Base-by-base conservation (phyloP, 1,140 invertebrate genomes). In the Heliconius melpomene region DNA sequence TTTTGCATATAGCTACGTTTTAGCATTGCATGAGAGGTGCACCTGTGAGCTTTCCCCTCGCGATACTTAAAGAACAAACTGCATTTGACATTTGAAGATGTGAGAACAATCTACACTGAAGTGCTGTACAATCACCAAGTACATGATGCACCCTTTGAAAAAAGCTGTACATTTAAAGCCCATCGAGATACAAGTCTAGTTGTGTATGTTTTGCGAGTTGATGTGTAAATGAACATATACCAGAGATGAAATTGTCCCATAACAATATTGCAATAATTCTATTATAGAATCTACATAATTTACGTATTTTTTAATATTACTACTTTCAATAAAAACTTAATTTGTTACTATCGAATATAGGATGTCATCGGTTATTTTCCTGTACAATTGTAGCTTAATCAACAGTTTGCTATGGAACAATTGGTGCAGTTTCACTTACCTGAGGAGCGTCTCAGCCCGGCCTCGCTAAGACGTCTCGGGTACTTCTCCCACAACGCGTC, bases 401-500 rank as follows among this genome's bases (percentile, higher is more conserved):
- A 26, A 23, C 23, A 1, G 36, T 74, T 81, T 77, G 74, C 74
- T 78, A 46, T 81, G 74, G 70, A 79, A 79, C 77, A 72, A 75
- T 77, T 76, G 36, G 40, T 81, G 75, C 70, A 72, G 66, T 74
- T 76, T 79, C 80, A 91, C 94, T 94, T 96, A 97, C 97, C 96
- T 96, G 96, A 96, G 86, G 96, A 96, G 91, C 96, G 95, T 86
- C 96, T 95, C 74, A 96, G 94, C 84, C 96, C 96, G 83, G 96
- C 96, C 91, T 97, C 96, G 93, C 96, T 96, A 86, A 97, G 95
- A 87, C 96, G 95, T 83, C 96, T 95, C 75, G 95, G 95, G 82
- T 96, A 95, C 89, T 95, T 95, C 90, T 97, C 96, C 96, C 96
- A 97, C 75, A 97, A 95, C 84, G 95, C 95, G 91, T 97, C 96